Evolutionary conservation across 2,888 invertebrate genomes (phyloP), one percentile per base, ranked within the genome.

Genomic region (Scotopteryx bipunctaria): DNA sequence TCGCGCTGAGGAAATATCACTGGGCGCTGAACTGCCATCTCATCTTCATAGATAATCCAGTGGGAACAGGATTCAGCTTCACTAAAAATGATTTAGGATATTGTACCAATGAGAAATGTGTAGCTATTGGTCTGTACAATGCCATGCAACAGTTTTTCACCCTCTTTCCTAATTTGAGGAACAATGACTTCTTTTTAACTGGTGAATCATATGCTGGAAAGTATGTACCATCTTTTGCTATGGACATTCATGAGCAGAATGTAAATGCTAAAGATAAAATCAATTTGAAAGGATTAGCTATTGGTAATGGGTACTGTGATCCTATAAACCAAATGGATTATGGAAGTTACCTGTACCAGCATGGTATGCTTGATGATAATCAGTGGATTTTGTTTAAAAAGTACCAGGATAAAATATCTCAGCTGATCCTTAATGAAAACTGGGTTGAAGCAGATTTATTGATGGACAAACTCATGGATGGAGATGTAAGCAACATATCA

Each of bases 401-500:
- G n/a, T 87, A 91, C 27, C 94, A 95, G 77, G 68, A 82, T 2
- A 70, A 91, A 70, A 92, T 92, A 17, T 71, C 80, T 0, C 71
- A 84, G 17, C 91, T 92, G 67, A 96, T 97, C 17, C 76, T 91
- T 40, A 76, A 90, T 1, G 83, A 91, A 35, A 87, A 95, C 50
- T 95, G 93, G 91, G 69, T 74, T 0, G 85, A 93, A 57, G 96
- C 96, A 0, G 95, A 94, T 64, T 76, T 94, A 37, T 73, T 94
- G 0, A 94, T 96, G 76, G 95, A 96, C 68, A 74, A 83, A n/a
- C 78, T 97, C 0, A 88, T 97, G 63, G 85, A 83, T 29, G 87
- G 85, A 17, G 76, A 76, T 2, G 27, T 81, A 0, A 67, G 67
- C 0, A 82, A 84, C 44, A 71, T 64, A 13, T 86, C 88, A 6